Evolutionary conservation across 2,113 vertebrate species (phyloP).

Genomic region (Hemiscyllium ocellatum): DNA sequence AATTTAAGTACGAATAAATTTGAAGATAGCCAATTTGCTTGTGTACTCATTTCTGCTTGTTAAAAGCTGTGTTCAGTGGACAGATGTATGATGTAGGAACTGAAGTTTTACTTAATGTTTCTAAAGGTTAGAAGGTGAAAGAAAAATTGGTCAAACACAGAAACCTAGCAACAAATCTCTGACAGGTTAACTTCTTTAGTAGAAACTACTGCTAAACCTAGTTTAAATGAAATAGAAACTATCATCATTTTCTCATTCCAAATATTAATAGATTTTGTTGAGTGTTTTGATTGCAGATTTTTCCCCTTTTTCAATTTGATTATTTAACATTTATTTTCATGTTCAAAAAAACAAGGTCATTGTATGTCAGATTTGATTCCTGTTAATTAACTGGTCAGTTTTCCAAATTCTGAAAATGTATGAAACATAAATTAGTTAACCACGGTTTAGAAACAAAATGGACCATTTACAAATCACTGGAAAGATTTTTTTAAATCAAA

Average conservation of each 20-base stretch:
- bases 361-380: neutral
- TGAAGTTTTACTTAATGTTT: neutral
- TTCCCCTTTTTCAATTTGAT: neutral
- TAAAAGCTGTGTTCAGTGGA: neutral
- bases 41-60: neutral
- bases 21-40: neutral
- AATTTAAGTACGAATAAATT: neutral
- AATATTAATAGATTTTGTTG: neutral
- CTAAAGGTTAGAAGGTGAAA: neutral
- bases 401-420: neutral
- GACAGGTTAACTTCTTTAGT: neutral
- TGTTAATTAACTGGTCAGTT: neutral
- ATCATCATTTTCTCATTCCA: neutral
- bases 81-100: neutral
- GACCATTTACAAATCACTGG: neutral
- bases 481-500: neutral
- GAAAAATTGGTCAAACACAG: neutral
- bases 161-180: neutral
- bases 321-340: neutral
- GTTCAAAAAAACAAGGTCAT: neutral
- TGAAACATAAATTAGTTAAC: neutral
- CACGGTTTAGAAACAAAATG: neutral
- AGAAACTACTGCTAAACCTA: neutral
- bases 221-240: neutral
- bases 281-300: neutral